Percentiles rank a stretch among this genome's conserved stretches.
These are phyloP conservation scores for Laothoe populi DNA, from an alignment of 2,888 invertebrate genomes.

Conservation along the genomic window DNA sequence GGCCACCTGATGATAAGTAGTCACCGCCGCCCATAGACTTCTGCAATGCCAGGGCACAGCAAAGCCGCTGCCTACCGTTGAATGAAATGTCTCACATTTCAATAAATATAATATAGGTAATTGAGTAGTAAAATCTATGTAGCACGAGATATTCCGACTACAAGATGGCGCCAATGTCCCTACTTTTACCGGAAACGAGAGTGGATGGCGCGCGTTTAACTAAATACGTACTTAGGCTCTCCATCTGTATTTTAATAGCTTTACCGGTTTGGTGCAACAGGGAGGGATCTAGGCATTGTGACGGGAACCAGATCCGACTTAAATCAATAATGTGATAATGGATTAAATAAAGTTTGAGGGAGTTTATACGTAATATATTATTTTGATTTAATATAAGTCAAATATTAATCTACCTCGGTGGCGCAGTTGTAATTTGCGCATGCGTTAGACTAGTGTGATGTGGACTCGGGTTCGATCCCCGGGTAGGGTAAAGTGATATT, in stretches of 20 bases:
- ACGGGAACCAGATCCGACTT: neutral
- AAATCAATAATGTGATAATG: neutral
- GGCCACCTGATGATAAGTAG: too few species aligned
- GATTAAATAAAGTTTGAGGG: too few species aligned
- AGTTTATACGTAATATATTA: too few species aligned
- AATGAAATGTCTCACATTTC: neutral
- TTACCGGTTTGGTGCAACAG: conserved; percentile 33
- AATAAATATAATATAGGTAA: neutral
- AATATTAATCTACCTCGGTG: too few species aligned
- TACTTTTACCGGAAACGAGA: conserved; percentile 49
- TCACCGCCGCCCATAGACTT: too few species aligned
- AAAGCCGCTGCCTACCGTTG: too few species aligned
- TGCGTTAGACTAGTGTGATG: too few species aligned
- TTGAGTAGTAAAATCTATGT: neutral
- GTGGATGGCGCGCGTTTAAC: conserved; percentile 32
- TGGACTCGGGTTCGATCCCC: too few species aligned
- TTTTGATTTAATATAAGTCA: too few species aligned
- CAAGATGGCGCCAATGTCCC: conserved; percentile 6
- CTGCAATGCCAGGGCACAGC: too few species aligned
- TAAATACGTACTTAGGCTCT: conserved; percentile 35
- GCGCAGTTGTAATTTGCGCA: too few species aligned
- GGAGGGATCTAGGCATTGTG: neutral
- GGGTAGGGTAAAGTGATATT: too few species aligned
- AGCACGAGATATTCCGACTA: neutral
- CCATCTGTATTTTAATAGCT: neutral